Percentiles rank a stretch among this genome's conserved stretches.
Conservation (phyloP, 2,113 vertebrate genomes). For the Antennarius striatus region DNA sequence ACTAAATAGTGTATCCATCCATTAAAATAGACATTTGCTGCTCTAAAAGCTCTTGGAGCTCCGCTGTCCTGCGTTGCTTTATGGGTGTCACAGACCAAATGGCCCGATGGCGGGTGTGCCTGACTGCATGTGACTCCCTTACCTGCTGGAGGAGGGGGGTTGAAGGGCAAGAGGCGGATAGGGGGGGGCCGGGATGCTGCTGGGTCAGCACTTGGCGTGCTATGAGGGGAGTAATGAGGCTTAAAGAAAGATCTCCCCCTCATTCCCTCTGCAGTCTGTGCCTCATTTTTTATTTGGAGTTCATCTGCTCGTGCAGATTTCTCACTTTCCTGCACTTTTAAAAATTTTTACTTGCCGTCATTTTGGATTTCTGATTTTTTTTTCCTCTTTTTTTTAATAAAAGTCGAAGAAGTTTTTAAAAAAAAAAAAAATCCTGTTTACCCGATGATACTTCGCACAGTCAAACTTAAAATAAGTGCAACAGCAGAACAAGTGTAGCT, state of each 20-base stretch:
- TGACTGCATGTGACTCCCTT: conserved; percentile 48
- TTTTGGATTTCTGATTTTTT: not conserved
- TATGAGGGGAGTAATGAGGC: conserved; percentile 70
- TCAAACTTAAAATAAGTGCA: no score
- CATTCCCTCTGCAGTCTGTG: conserved; percentile 38
- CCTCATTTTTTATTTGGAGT: conserved; percentile 42
- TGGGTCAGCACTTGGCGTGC: conserved; percentile 72
- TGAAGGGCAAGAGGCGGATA: conserved; percentile 63
- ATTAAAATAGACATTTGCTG: conserved; percentile 57
- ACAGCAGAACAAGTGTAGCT: no score
- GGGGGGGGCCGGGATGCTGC: conserved; percentile 52
- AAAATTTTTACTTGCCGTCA: not conserved
- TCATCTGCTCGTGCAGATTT: conserved; percentile 18
- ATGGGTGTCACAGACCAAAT: conserved; percentile 61
- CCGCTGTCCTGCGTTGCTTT: conserved; percentile 46
- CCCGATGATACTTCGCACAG: not conserved
- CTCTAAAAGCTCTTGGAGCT: conserved; percentile 47
- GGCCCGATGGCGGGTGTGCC: conserved; percentile 38
- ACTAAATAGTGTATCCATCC: conserved; percentile 58
- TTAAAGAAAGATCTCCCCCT: conserved; percentile 47
- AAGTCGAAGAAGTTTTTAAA: no score
- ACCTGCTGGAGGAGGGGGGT: conserved; percentile 53
- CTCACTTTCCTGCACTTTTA: not conserved
- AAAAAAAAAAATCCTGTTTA: conserved; percentile 1
- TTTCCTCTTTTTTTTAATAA: no score